Evolutionary conservation across 2,888 invertebrate genomes (phyloP).

Genomic region (Stomorhina lunata): DNA sequence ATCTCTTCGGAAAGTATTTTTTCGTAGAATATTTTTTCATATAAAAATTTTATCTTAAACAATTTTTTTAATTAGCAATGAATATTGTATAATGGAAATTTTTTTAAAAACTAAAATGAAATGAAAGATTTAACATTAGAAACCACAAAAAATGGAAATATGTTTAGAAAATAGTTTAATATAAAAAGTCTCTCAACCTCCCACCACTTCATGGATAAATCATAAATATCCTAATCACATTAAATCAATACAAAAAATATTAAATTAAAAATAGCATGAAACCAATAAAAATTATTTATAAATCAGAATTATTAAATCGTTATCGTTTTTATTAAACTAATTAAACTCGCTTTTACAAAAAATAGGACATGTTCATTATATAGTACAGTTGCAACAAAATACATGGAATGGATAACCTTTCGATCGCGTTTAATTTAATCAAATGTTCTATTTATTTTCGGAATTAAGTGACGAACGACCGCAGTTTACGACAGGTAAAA

Average conservation of each 20-base stretch:
- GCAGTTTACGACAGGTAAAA: conserved; percentile 39
- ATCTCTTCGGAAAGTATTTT: no score
- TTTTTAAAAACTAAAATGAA: no score
- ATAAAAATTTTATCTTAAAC: no score
- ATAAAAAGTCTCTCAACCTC: no score
- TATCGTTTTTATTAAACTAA: conserved; percentile 11
- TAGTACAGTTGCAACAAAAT: conserved; percentile 69
- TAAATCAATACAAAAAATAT: not conserved
- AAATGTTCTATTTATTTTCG: conserved; percentile 45
- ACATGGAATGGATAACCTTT: conserved; percentile 31
- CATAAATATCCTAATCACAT: not conserved
- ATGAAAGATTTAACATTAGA: no score
- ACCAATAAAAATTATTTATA: not conserved
- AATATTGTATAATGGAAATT: no score
- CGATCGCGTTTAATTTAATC: conserved; percentile 54
- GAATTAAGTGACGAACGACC: conserved; percentile 41
- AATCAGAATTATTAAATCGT: not conserved
- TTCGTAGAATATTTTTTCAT: no score
- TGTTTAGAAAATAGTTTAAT: no score
- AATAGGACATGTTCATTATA: not conserved
- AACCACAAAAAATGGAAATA: no score
- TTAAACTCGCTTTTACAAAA: conserved; percentile 9
- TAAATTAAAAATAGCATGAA: not conserved
- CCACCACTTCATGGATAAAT: not conserved
- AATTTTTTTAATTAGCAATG: no score